Evolutionary conservation across 2,113 vertebrate genomes (phyloP).

Genomic region (Marmota flaviventris): DNA sequence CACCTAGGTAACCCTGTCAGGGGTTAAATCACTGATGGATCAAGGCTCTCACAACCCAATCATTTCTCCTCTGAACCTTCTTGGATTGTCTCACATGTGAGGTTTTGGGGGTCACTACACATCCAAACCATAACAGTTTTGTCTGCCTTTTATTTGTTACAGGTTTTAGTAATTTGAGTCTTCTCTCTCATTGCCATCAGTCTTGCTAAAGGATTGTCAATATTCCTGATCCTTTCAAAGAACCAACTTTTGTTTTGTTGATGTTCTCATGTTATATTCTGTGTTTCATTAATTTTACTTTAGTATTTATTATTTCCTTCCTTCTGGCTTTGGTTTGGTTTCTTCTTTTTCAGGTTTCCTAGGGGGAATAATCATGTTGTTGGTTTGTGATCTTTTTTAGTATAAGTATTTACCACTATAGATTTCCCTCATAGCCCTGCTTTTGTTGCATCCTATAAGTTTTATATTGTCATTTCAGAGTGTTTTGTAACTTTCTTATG

Average conservation of each 20-base stretch:
- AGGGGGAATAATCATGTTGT: background rate
- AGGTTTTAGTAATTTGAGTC: slow-evolving; percentile 1
- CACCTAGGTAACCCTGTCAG: too few species aligned
- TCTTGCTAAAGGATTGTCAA: background rate
- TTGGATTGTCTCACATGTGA: too few species aligned
- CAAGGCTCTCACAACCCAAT: too few species aligned
- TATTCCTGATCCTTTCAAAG: background rate
- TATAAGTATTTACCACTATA: background rate
- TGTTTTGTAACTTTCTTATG: background rate
- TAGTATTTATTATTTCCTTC: background rate
- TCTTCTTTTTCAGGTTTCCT: background rate
- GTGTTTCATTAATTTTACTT: background rate
- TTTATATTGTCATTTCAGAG: background rate
- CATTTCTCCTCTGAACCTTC: too few species aligned
- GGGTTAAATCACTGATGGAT: too few species aligned
- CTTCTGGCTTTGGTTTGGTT: background rate
- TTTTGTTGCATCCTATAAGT: background rate
- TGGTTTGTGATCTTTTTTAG: background rate
- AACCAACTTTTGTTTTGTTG: background rate
- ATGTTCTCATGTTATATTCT: background rate
- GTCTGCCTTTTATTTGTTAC: background rate
- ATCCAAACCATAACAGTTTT: background rate
- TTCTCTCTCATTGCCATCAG: background rate
- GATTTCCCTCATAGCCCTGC: background rate
- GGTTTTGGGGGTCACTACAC: too few species aligned